phyloP scores from a whole-genome alignment of 2,797 vertebrate genomes.

The Acipenser transmontanus region DNA sequence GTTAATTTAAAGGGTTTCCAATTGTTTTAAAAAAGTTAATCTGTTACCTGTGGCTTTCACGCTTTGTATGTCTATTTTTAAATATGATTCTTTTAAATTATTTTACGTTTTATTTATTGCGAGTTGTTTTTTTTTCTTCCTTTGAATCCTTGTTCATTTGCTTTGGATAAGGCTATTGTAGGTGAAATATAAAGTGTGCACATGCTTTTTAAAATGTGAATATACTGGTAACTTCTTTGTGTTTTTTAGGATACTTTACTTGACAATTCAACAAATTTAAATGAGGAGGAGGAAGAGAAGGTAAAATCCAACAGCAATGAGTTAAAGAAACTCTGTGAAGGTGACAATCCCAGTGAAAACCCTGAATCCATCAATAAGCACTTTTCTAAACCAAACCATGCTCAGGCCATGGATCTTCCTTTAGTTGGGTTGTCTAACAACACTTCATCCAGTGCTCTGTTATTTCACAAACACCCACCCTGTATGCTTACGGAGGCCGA shows the following conservation, averaged over 20 bases:
- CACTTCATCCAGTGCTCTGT: too few relatives aligned
- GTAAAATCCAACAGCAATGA: not conserved
- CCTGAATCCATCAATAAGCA: constrained; percentile 14
- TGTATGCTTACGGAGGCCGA: not conserved
- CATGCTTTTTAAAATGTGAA: too few relatives aligned
- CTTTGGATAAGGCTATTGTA: too few relatives aligned
- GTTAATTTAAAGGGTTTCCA: too few relatives aligned
- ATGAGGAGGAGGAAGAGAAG: constrained; percentile 33
- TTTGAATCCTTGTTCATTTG: too few relatives aligned
- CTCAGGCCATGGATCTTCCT: constrained; percentile 12
- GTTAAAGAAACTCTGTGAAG: constrained; percentile 12
- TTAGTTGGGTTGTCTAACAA: not conserved
- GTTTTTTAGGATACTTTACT: constrained; percentile 51
- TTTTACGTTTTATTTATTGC: too few relatives aligned
- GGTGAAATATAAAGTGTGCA: too few relatives aligned
- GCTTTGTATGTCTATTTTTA: not conserved
- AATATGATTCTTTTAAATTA: not conserved
- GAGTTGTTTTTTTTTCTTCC: too few relatives aligned
- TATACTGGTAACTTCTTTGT: too few relatives aligned
- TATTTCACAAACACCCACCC: too few relatives aligned
- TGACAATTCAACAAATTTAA: constrained; percentile 47
- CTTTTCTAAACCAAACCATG: not conserved
- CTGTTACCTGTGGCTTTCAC: not conserved
- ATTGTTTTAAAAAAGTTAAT: not conserved
- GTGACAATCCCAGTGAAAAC: constrained; percentile 11